Conservation (phyloP, 2,113 vertebrate species). For the Chlorodrepanis virens region DNA sequence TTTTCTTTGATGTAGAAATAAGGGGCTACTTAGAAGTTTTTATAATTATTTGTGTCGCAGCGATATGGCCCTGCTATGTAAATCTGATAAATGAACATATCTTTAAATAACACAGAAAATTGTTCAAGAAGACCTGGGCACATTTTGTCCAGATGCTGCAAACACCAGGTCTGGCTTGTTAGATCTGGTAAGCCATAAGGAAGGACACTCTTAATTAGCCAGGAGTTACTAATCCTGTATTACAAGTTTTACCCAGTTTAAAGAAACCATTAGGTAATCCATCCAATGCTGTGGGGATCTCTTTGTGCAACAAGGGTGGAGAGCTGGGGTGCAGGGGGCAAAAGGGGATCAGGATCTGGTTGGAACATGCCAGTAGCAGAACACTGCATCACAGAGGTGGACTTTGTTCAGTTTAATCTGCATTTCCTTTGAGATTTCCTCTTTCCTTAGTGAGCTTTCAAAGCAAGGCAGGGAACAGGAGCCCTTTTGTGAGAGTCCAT, state of each 20-base stretch:
- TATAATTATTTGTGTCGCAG: neutral
- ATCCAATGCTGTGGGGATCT: constrained; percentile 35
- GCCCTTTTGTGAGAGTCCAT: neutral
- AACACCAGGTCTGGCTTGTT: constrained; percentile 13
- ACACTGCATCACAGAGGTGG: neutral
- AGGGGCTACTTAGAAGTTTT: neutral
- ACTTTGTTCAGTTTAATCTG: neutral
- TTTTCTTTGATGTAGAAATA: neutral
- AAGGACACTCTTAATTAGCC: constrained; percentile 48
- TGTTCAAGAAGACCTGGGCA: neutral
- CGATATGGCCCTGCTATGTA: neutral
- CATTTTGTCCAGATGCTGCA: constrained; percentile 6
- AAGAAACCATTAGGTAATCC: constrained; percentile 70
- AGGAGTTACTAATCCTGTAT: constrained; percentile 52
- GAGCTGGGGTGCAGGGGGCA: neutral
- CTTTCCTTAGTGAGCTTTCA: neutral
- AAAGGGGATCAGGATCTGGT: constrained; percentile 5
- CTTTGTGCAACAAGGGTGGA: constrained; percentile 58
- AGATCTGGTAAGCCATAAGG: constrained; percentile 18
- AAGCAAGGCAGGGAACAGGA: neutral
- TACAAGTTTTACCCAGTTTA: constrained; percentile 61
- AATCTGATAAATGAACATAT: neutral
- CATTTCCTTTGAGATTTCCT: neutral
- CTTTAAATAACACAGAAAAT: neutral
- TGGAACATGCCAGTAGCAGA: constrained; percentile 17